Conservation (phyloP, 2,797 vertebrate species). For the Enteromius radiatus region DNA sequence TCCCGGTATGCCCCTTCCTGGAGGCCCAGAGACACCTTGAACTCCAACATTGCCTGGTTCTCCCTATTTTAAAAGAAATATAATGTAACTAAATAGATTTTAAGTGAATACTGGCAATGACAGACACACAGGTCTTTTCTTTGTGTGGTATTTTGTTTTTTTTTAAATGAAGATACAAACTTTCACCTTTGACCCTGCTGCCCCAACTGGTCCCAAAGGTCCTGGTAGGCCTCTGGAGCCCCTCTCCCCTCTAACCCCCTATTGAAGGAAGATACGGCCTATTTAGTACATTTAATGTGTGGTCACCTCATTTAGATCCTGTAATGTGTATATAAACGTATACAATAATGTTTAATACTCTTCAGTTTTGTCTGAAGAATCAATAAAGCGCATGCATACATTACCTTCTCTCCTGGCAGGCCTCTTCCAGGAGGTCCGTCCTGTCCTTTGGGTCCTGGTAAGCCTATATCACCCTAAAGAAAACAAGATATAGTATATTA, state of each 20-base stretch:
- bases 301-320: not conserved
- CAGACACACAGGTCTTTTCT: not conserved
- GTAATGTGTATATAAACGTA: not conserved
- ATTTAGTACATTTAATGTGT: not conserved
- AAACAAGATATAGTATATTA: not conserved
- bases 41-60: constrained; percentile 77
- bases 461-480: constrained; percentile 81
- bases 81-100: not conserved
- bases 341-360: not conserved
- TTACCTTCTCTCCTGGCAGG: constrained; percentile 77
- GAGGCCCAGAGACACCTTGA: constrained; percentile 75
- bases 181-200: constrained; percentile 81
- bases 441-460: constrained; percentile 77
- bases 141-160: not conserved
- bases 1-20: constrained; percentile 79
- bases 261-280: constrained; percentile 35
- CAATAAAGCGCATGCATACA: not conserved
- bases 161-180: not conserved
- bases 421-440: constrained; percentile 83
- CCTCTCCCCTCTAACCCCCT: constrained; percentile 85
- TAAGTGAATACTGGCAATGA: not conserved
- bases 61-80: constrained; percentile 64
- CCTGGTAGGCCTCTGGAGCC: constrained; percentile 80
- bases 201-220: constrained; percentile 74
- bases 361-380: not conserved